phyloP scores from a whole-genome alignment of 2,797 vertebrate species.

The Ctenosaura bakeri region DNA sequence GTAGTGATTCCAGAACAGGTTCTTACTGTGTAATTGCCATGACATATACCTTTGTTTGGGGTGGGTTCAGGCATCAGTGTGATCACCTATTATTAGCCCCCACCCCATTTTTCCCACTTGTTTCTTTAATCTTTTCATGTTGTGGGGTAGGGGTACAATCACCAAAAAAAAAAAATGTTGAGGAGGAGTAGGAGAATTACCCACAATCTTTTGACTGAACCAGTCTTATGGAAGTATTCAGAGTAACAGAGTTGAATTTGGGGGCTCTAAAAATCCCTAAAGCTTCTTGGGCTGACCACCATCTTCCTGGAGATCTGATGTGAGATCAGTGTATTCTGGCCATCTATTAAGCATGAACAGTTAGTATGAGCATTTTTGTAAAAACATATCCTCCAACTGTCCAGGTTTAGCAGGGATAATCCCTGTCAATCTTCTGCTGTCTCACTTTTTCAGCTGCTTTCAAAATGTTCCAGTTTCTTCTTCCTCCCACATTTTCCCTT shows the following conservation, averaged over 20 bases:
- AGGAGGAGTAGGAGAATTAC: neutral
- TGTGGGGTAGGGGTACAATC: neutral
- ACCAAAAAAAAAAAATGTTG: neutral
- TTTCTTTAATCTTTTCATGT: neutral
- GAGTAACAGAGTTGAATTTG: neutral
- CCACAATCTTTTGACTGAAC: neutral
- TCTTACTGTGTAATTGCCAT: neutral
- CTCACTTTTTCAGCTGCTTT: no score
- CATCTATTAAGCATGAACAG: neutral
- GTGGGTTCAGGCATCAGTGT: no score
- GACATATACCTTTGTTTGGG: no score
- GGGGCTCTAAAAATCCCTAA: neutral
- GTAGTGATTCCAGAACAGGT: neutral
- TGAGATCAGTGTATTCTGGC: neutral
- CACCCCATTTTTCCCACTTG: neutral
- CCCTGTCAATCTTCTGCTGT: no score
- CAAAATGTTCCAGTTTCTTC: no score
- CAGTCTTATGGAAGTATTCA: neutral
- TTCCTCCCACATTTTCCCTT: no score
- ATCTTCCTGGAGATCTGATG: neutral
- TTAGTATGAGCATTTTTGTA: neutral
- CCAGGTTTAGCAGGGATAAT: no score
- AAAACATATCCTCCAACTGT: no score
- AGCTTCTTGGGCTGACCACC: neutral
- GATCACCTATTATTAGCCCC: no score